A percentile compares a stretch with the other conserved stretches of the same genome.
phyloP scores from a whole-genome alignment of 2,113 vertebrate species.

The Phycodurus eques region DNA sequence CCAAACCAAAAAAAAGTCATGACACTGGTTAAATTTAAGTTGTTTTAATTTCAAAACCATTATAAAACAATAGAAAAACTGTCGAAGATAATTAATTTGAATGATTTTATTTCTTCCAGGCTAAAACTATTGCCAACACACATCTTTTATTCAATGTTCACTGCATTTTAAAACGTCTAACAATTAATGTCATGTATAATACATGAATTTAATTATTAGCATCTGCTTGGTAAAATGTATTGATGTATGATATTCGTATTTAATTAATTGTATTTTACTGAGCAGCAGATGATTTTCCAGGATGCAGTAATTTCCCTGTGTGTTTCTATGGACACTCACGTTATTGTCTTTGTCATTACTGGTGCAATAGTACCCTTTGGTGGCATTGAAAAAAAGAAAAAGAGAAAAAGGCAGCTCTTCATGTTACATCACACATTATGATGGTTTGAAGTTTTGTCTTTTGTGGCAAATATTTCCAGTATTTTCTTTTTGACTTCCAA shows the following conservation, averaged over 20 bases:
- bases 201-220: no score
- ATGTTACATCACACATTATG: background rate
- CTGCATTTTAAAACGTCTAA: no score
- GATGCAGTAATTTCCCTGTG: background rate
- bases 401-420: no score
- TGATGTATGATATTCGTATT: no score
- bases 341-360: background rate
- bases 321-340: background rate
- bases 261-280: background rate
- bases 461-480: background rate
- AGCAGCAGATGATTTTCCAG: background rate
- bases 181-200: no score
- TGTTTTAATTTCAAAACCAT: background rate
- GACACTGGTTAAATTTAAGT: background rate
- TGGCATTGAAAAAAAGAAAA: background rate
- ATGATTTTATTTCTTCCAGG: no score
- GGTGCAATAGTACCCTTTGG: background rate
- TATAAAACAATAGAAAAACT: background rate
- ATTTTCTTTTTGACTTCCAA: no score
- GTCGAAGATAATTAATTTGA: background rate
- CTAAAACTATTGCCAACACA: no score
- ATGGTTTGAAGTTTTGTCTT: background rate
- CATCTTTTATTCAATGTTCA: no score
- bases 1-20: slow-evolving; percentile 12
- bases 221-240: no score